Base-by-base conservation (phyloP, 2,888 invertebrate species). In the Latrodectus elegans region DNA sequence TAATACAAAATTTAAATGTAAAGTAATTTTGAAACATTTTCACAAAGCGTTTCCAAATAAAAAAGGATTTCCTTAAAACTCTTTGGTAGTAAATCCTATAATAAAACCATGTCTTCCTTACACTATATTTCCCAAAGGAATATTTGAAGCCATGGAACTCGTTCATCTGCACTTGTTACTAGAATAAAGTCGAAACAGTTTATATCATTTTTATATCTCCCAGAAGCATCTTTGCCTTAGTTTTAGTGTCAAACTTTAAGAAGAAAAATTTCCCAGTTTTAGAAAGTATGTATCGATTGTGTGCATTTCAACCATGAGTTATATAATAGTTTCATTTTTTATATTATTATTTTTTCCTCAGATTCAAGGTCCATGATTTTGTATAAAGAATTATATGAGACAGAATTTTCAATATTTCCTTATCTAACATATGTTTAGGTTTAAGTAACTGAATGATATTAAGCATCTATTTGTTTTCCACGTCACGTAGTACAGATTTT, bases 151-250 rank as follows among this genome's bases (percentile, higher is more conserved):
- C 38, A 75, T 55, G n/a, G 22, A 65, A 51, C 55, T 64, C 74
- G 67, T 84, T 77, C 78, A 73, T 77, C 38, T 52, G 14, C 65
- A 52, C 77, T 67, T 73, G 67, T 84, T 72, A 71, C 71, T 22
- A 15, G 64, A 65, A n/a, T 53, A 49, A 38, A 65, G 71, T 70
- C 76, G 64, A n/a, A 38, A 64, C 75, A 83, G 76, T 83, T 83
- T 83, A 76, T 83, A 77, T 83, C 83, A 83, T 83, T 83, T 83
- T 76, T 77, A 77, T 76, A 71, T 38, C 70, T 83, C 83, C 83
- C 83, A 70, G 67, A 26, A 75, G 83, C n/a, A 83, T 71, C 38
- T 71, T 65, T 71, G 52, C 72, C 72, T 77, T 67, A 76, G 83
- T 76, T 83, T 83, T 83, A 83, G 71, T 73, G 76, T 72, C 71